Conservation (phyloP, 2,113 vertebrate genomes). For the Coptodon bakossiorum region DNA sequence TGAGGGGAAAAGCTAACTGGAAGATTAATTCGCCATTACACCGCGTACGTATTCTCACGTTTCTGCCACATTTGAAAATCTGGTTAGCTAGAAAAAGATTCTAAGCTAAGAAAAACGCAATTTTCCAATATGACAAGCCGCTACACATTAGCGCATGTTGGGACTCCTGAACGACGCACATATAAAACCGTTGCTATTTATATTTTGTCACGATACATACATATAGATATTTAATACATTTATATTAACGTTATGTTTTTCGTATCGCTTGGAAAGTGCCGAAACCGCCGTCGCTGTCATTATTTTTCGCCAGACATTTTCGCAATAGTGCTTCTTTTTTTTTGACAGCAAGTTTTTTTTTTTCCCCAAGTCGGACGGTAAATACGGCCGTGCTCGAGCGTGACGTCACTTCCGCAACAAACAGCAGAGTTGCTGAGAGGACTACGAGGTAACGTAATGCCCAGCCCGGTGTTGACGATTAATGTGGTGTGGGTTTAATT, state of each 20-base stretch:
- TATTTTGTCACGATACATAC: neutral
- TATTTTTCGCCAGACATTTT: neutral
- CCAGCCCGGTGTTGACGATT: neutral
- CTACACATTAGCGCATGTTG: neutral
- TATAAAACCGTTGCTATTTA: neutral
- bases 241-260: neutral
- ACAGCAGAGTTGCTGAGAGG: neutral
- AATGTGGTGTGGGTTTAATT: neutral
- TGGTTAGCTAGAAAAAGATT: neutral
- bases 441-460: neutral
- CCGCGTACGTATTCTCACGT: neutral
- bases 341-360: neutral
- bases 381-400: neutral
- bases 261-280: neutral
- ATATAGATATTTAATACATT: neutral
- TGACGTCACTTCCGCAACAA: constrained; percentile 59
- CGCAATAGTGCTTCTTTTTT: neutral
- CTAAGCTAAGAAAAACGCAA: neutral
- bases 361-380: constrained; percentile 42
- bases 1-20: neutral
- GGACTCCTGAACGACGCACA: neutral
- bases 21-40: neutral
- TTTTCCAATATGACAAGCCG: neutral
- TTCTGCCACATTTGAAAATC: neutral
- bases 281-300: neutral